Evolutionary conservation across 2,888 invertebrate genomes (phyloP), one percentile per base, ranked within the genome.

Genomic region (Platerodrilus igneus): DNA sequence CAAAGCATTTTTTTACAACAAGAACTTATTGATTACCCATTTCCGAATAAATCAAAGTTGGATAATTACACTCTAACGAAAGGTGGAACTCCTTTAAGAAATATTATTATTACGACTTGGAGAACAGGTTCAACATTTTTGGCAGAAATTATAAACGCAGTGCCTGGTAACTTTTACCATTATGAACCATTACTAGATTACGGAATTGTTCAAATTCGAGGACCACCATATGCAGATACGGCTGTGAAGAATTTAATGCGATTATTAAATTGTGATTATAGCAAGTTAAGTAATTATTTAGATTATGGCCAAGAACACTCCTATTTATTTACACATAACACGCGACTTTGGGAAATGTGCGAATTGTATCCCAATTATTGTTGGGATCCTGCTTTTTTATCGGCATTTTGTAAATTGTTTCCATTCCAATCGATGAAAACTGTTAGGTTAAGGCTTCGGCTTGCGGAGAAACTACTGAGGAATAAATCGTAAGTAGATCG

Each of bases 371-470:
- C 78, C 7, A 72, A 74, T 23, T 75, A 78, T 45, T 86, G 86
- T 60, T 83, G 79, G 77, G 73, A 78, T 51, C 70, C 78, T 2
- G 70, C 75, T 23, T 90, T 90, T 69, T 77, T 87, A 39, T 78
- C 79, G 37, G 78, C 76, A 48, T 83, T 87, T 70, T 92, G 91
- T 71, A 78, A 77, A 62, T 71, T 88, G 52, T 91, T 89, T 66
- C 91, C 91, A 7, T 84, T 90, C 66, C 91, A 91, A 64, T 86
- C 84, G 50, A 86, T 90, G 85, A 92, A 91, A 68, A 77, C 86
- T 47, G 90, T 91, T 14, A 74, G 91, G 43, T 66, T 91, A 55
- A 75, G 89, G 46, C 73, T 90, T 53, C 75, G 77, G 43, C 74
- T 85, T 8, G 79, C 86, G 28, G 81, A 85, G 58, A 74, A 78